These are phyloP conservation scores for Rhopalosiphum nymphaeae DNA, from an alignment of 2,888 invertebrate genomes.

Conservation along the genomic window DNA sequence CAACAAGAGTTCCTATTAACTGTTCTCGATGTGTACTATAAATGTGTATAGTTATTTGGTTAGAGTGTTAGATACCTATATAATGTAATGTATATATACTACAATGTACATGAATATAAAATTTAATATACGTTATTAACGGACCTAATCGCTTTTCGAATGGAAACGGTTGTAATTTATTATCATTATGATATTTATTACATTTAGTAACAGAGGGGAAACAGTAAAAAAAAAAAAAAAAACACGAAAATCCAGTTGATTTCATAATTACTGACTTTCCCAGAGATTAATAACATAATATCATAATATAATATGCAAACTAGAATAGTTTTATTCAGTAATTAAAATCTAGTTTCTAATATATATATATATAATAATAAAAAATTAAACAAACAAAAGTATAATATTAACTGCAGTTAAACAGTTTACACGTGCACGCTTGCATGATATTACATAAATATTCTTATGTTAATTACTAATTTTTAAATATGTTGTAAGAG, in stretches of 20 bases:
- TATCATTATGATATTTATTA: neutral
- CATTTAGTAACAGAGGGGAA: neutral
- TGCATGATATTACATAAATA: neutral
- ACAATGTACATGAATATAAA: neutral
- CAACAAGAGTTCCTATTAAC: neutral
- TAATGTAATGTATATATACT: neutral
- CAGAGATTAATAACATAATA: constrained; percentile 16
- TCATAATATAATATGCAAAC: neutral
- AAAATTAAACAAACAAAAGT: constrained; percentile 20
- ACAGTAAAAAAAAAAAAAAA: neutral
- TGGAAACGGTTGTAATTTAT: neutral
- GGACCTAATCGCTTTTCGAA: neutral
- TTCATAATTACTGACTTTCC: constrained; percentile 23
- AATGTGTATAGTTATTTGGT: neutral
- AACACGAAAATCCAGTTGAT: neutral
- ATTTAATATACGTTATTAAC: neutral
- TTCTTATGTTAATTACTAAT: constrained; percentile 7
- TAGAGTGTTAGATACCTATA: neutral
- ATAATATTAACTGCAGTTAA: neutral
- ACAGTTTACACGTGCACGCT: neutral
- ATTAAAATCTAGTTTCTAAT: constrained; percentile 7
- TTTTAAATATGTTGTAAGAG: neutral
- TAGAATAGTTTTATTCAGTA: constrained; percentile 29
- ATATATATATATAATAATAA: neutral
- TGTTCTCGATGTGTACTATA: too few species aligned